Conservation (phyloP, 2,797 vertebrate species). For the Arctocebus calabarensis region DNA sequence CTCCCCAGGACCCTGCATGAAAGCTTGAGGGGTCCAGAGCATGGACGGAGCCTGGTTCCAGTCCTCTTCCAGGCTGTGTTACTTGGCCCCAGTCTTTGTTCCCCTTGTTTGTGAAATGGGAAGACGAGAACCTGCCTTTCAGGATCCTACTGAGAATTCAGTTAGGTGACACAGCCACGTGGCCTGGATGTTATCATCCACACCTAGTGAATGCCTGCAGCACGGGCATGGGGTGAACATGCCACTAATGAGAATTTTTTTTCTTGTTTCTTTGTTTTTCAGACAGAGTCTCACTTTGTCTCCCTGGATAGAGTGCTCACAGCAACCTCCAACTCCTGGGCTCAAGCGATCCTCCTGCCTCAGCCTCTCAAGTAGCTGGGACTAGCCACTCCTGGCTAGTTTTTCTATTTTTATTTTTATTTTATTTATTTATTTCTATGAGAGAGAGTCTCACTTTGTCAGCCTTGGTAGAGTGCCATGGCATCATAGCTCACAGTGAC, state of each 20-base stretch:
- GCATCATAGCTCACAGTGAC: no score
- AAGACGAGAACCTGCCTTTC: fast-evolving
- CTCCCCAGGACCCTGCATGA: fast-evolving
- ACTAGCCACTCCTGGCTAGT: background rate
- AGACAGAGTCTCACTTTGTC: background rate
- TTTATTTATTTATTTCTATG: no score
- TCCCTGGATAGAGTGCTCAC: background rate
- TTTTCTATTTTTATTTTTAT: background rate
- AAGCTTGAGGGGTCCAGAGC: fast-evolving
- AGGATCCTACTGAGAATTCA: background rate
- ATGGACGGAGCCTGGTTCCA: background rate
- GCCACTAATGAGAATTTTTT: background rate
- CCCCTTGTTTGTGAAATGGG: fast-evolving
- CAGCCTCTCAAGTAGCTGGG: background rate
- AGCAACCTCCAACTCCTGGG: background rate
- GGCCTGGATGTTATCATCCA: fast-evolving
- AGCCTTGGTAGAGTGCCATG: no score
- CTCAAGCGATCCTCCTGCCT: background rate
- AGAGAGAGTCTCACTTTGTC: no score
- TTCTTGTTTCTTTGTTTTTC: background rate
- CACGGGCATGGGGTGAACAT: fast-evolving
- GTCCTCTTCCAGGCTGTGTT: background rate
- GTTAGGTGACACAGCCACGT: fast-evolving
- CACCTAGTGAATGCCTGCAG: background rate
- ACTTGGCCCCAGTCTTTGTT: fast-evolving